A percentile compares a stretch with the other conserved stretches of the same genome.
phyloP scores from a whole-genome alignment of 2,113 vertebrate genomes.

The Pristiophorus japonicus region DNA sequence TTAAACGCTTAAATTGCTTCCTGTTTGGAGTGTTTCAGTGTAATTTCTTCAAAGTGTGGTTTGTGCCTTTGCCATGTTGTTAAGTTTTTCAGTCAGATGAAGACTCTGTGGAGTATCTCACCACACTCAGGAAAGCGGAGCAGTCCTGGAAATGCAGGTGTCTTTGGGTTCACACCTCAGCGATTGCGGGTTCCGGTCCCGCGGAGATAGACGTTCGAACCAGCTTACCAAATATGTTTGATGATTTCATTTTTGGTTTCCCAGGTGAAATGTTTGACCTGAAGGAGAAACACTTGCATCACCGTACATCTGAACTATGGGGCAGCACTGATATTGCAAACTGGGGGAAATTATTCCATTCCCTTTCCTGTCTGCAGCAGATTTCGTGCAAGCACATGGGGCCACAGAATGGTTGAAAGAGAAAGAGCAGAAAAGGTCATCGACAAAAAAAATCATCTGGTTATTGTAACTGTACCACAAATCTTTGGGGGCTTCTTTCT shows the following conservation, averaged over 20 bases:
- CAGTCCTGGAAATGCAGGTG: neutral
- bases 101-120: neutral
- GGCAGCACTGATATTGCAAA: neutral
- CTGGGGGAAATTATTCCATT: neutral
- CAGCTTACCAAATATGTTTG: conserved; percentile 17
- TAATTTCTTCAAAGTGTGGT: conserved; percentile 24
- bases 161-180: conserved; percentile 27
- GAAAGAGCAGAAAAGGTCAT: neutral
- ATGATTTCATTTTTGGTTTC: neutral
- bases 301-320: neutral
- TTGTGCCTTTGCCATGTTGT: neutral
- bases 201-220: neutral
- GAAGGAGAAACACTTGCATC: neutral
- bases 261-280: neutral
- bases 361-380: neutral
- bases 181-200: neutral
- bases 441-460: neutral
- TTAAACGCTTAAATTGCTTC: neutral
- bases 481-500: neutral
- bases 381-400: neutral
- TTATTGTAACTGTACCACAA: neutral
- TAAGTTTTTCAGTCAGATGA: conserved; percentile 14
- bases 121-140: neutral
- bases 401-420: neutral
- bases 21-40: neutral